Evolutionary conservation across 2,113 vertebrate genomes (phyloP).

Genomic region (Coptodon bakossiorum): DNA sequence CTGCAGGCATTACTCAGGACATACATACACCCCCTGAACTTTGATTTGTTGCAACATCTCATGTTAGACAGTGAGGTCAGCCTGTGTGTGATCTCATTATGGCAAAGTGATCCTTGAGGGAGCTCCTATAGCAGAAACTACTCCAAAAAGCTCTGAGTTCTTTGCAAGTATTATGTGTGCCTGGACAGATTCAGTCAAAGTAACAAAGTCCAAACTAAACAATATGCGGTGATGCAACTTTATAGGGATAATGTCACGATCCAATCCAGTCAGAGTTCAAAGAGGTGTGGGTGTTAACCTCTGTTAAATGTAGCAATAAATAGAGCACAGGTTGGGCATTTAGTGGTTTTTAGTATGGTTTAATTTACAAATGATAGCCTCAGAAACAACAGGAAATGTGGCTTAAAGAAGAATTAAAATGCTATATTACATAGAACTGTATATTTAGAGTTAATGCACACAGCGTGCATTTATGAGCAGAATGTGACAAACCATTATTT

Average conservation of each 20-base stretch:
- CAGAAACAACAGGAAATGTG: not conserved
- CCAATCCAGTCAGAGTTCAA: not conserved
- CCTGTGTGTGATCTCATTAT: accelerated
- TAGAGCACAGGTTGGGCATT: not conserved
- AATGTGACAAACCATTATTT: not conserved
- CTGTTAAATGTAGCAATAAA: not conserved
- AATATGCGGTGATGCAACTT: not conserved
- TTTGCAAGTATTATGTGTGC: not conserved
- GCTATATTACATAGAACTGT: not conserved
- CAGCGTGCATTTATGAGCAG: not conserved
- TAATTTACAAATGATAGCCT: not conserved
- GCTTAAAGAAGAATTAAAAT: not conserved
- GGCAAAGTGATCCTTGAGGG: not conserved
- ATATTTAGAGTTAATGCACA: not conserved
- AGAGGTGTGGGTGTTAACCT: not conserved
- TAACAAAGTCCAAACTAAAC: not conserved
- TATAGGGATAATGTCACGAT: not conserved
- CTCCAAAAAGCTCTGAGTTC: not conserved
- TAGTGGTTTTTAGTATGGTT: not conserved
- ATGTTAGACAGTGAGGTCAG: not conserved
- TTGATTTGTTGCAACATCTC: not conserved
- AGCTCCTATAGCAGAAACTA: not conserved
- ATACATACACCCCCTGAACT: not conserved
- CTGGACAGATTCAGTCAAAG: not conserved
- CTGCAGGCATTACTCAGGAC: not conserved